These are phyloP conservation scores for Enteromius treurensis DNA, from an alignment of 2,797 vertebrate genomes.

Conservation along the genomic window DNA sequence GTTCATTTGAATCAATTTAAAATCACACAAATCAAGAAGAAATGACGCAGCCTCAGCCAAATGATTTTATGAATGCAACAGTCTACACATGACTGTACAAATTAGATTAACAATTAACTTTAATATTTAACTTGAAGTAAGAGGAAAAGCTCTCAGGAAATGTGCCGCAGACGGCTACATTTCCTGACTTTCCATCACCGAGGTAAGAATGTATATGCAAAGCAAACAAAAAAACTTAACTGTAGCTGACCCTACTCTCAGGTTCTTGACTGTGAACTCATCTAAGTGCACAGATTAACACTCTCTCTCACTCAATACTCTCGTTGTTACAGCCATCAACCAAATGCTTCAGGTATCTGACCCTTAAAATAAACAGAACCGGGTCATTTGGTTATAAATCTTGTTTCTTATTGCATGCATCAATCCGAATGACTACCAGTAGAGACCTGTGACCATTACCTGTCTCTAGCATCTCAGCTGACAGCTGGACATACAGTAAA, in stretches of 20 bases:
- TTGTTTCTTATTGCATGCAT: neutral
- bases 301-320: constrained; percentile 27
- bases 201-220: neutral
- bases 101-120: constrained; percentile 19
- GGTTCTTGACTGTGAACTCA: constrained; percentile 2
- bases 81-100: constrained; percentile 4
- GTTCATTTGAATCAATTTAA: neutral
- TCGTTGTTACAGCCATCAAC: constrained; percentile 3
- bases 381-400: neutral
- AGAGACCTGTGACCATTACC: neutral
- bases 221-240: constrained; percentile 18
- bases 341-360: neutral
- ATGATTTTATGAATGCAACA: neutral
- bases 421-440: neutral
- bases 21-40: neutral
- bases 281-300: constrained; percentile 15
- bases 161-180: neutral
- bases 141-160: constrained; percentile 32
- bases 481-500: constrained; percentile 54
- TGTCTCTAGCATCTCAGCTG: neutral
- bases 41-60: neutral
- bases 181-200: neutral
- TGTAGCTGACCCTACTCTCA: neutral
- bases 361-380: neutral
- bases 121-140: constrained; percentile 3